phyloP scores from a whole-genome alignment of 2,797 vertebrate genomes.

The Acanthopagrus latus region DNA sequence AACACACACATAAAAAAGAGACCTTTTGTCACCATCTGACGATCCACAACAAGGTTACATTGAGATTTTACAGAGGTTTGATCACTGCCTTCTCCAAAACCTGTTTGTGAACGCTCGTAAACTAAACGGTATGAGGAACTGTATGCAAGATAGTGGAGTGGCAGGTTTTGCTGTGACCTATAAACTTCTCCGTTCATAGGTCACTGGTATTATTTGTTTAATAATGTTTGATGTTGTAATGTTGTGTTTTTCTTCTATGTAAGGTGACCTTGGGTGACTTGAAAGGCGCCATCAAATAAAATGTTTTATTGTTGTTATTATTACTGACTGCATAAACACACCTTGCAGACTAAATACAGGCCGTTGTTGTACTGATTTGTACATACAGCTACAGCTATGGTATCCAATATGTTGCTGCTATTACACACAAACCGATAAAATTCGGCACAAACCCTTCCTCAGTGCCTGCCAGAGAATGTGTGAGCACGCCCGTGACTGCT shows the following conservation, averaged over 20 bases:
- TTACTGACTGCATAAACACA: background rate
- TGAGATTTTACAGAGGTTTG: background rate
- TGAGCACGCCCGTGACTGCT: slow-evolving; percentile 73
- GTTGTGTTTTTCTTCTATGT: too few species aligned
- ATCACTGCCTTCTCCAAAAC: background rate
- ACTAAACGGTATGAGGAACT: background rate
- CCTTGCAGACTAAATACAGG: slow-evolving; percentile 1
- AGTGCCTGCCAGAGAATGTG: slow-evolving; percentile 62
- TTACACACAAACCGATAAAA: slow-evolving; percentile 18
- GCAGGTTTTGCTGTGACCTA: background rate
- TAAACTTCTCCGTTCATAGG: background rate
- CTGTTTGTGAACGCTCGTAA: background rate
- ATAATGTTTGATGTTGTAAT: too few species aligned
- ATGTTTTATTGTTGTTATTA: too few species aligned
- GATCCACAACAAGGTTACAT: background rate
- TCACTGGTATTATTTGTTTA: background rate
- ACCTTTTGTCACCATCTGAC: background rate
- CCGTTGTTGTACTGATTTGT: slow-evolving; percentile 10
- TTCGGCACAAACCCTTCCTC: slow-evolving; percentile 36
- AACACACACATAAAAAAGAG: background rate
- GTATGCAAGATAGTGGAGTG: slow-evolving; percentile 44
- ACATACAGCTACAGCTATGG: slow-evolving; percentile 13
- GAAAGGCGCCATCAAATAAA: too few species aligned
- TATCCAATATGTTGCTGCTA: slow-evolving; percentile 4
- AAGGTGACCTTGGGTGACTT: too few species aligned